Evolutionary conservation across 2,797 vertebrate genomes (phyloP).

Genomic region (Enteromius radiatus): DNA sequence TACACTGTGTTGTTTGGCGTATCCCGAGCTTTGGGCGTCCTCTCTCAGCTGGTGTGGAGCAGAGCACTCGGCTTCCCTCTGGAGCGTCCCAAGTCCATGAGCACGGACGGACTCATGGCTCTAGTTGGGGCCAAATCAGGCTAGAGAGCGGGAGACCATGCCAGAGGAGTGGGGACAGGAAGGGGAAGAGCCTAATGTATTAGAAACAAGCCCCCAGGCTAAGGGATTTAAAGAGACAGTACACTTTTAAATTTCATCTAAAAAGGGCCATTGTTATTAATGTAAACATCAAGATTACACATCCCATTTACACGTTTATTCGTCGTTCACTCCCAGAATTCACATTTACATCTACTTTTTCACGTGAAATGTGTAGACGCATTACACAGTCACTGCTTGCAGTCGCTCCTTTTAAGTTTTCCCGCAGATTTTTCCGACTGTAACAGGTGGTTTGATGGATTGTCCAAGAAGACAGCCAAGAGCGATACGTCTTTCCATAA

Average conservation of each 20-base stretch:
- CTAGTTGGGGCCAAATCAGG: conserved; percentile 89
- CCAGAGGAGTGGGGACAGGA: conserved; percentile 47
- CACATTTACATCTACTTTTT: conserved; percentile 1
- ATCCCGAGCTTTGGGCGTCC: conserved; percentile 90
- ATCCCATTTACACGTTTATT: conserved; percentile 12
- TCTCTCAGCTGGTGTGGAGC: conserved; percentile 95
- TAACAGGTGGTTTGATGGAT: not conserved
- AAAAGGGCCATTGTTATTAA: conserved; percentile 69
- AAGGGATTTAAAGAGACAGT: conserved; percentile 77
- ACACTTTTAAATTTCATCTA: conserved; percentile 75
- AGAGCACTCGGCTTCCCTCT: conserved; percentile 92
- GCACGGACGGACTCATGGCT: conserved; percentile 91
- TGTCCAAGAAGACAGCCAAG: conserved; percentile 2
- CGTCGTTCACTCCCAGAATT: not conserved
- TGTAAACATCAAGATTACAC: not conserved
- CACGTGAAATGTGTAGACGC: not conserved
- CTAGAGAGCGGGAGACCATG: conserved; percentile 69
- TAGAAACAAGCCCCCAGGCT: conserved; percentile 58
- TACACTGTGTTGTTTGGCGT: conserved; percentile 98
- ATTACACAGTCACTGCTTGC: not conserved
- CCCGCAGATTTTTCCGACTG: not conserved
- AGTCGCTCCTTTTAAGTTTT: not conserved
- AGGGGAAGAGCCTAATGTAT: conserved; percentile 55
- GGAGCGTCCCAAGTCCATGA: conserved; percentile 98
- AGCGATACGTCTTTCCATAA: not conserved